Conservation (phyloP, 1,140 invertebrate species). For the Wasmannia auropunctata region DNA sequence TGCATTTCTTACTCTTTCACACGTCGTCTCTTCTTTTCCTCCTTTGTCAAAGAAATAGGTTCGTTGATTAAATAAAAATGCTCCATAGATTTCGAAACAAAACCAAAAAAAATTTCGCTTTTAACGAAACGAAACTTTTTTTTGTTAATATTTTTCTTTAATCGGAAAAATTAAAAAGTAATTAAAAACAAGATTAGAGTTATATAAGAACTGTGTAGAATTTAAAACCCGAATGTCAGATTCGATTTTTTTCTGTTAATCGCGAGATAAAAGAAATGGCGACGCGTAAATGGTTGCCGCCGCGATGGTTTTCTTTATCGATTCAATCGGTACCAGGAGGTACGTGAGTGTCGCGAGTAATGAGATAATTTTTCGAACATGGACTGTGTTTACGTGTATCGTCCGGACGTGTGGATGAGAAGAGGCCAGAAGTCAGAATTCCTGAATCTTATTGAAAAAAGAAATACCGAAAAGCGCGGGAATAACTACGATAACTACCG, state of each 20-base stretch:
- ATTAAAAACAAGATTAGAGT: neutral
- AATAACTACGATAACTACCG: conserved; percentile 56
- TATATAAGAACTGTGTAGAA: too few species aligned
- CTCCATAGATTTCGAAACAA: too few species aligned
- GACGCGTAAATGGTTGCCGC: neutral
- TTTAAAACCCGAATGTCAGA: neutral
- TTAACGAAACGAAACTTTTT: too few species aligned
- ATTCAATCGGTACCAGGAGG: neutral
- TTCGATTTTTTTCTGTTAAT: neutral
- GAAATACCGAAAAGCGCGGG: conserved; percentile 26
- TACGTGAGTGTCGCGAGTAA: neutral
- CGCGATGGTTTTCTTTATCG: neutral
- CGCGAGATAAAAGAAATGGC: neutral
- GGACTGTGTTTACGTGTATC: neutral
- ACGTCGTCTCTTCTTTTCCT: neutral
- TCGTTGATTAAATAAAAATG: neutral
- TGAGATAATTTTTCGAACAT: neutral
- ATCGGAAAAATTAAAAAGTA: neutral
- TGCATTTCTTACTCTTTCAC: neutral
- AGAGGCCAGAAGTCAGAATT: neutral
- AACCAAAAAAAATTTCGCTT: too few species aligned
- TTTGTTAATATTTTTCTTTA: neutral
- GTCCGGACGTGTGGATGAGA: neutral
- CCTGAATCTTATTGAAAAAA: neutral
- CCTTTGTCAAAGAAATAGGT: neutral